Evolutionary conservation across 2,113 vertebrate species (phyloP), one percentile per base, ranked within the genome.

Genomic region (Gopherus flavomarginatus): DNA sequence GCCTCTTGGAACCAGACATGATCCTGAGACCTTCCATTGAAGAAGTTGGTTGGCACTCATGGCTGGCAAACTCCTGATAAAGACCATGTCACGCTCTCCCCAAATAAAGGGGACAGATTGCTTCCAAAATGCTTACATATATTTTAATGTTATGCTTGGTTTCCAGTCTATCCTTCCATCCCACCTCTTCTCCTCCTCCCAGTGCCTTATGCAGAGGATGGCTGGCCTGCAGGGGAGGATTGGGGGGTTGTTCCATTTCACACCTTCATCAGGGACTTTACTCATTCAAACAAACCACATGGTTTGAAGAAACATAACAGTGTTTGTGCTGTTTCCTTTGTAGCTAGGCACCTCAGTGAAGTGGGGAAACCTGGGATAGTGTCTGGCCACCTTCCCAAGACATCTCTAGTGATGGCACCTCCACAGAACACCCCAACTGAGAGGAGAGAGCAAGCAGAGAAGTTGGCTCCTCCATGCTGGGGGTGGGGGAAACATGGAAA

Each of bases 1-100:
- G 62, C 85, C 98, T 98, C 77, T 89, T 98, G 96, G 98, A 98
- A 81, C 98, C 97, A 8, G 98, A 98, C 62, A 92, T 96, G 94
- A 81, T 13, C 53, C 96, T 98, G 57, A 95, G 98, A 85, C 97
- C 97, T 85, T 98, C 97, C 26, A 97, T 98, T 5, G 96, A 97
- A 90, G 96, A 92, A 94, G 97, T 98, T 82, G 96, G 96, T 95
- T 97, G 96, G 92, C 98, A 98, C 95, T 97, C 97, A 1, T 98
- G 98, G 98, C 93, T 98, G 93, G 95, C 93, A 56, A 97, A 92
- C 87, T 95, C 96, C 92, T 97, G 90, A 97, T 97, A 80, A 91
- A 95, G 79, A 21, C 95, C 93, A 10, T 5, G 83, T 83, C 86
- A 95, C 59, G 78, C 90, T 92, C 96, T 86, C 94, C 92, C 97